A percentile compares a stretch with the other conserved stretches of the same genome.
Conservation (phyloP, 2,797 vertebrate species). For the Cynopterus sphinx region DNA sequence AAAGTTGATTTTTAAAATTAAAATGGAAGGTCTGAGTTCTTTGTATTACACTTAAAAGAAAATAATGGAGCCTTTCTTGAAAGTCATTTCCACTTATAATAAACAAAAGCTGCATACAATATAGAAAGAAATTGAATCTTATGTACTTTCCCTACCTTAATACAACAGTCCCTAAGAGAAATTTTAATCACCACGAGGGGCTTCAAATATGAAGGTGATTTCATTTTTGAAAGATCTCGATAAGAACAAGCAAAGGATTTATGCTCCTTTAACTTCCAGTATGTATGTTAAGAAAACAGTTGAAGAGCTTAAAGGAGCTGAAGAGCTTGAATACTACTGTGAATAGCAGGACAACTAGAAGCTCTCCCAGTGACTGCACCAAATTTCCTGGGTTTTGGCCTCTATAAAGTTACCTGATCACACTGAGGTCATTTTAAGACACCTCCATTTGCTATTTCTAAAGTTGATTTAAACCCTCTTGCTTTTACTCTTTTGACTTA, state of each 20-base stretch:
- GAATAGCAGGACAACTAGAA: background rate
- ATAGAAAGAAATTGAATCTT: background rate
- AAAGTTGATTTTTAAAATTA: slow-evolving; percentile 3
- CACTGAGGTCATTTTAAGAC: background rate
- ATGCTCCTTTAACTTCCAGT: background rate
- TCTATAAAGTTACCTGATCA: background rate
- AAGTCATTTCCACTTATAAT: slow-evolving; percentile 23
- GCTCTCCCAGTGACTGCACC: background rate
- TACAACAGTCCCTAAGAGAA: slow-evolving; percentile 10
- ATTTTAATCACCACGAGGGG: background rate
- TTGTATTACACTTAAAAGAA: background rate
- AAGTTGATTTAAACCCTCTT: background rate
- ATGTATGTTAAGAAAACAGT: background rate
- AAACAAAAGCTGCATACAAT: background rate
- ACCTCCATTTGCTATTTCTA: background rate
- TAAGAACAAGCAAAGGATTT: background rate
- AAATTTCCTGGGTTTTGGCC: background rate
- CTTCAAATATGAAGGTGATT: background rate
- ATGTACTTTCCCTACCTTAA: background rate
- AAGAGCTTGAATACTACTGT: background rate
- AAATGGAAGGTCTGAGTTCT: slow-evolving; percentile 16
- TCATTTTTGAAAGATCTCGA: background rate
- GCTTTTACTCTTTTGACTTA: background rate
- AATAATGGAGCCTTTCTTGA: background rate
- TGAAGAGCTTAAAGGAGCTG: background rate